Evolutionary conservation across 2,888 invertebrate species (phyloP).

Genomic region (Periphyllus acericola): DNA sequence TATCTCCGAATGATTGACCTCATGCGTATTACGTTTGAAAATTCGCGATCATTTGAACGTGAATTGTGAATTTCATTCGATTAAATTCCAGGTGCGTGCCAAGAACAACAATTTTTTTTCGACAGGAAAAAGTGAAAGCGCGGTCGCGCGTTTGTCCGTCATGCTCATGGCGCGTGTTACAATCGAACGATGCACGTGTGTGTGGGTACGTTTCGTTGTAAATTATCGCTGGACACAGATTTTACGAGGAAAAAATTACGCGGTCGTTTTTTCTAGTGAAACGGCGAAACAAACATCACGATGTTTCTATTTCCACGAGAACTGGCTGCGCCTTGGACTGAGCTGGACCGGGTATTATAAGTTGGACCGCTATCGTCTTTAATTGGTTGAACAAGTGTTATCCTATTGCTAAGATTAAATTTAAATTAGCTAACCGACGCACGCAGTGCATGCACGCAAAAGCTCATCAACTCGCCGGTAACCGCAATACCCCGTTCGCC

Average conservation of each 20-base stretch:
- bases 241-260: background rate
- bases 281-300: background rate
- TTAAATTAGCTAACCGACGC: constrained; percentile 46
- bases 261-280: too few relatives aligned
- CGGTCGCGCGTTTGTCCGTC: background rate
- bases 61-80: background rate
- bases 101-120: background rate
- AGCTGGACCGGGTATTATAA: background rate
- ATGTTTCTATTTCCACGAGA: background rate
- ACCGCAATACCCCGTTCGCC: constrained; percentile 44
- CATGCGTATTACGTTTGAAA: background rate
- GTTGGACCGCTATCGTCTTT: constrained; percentile 32
- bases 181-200: too few relatives aligned
- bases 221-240: background rate
- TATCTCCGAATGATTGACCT: background rate
- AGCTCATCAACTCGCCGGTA: constrained; percentile 36
- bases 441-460: constrained; percentile 26
- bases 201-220: background rate
- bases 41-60: background rate
- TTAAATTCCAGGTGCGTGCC: background rate
- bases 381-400: constrained; percentile 29
- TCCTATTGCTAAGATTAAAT: constrained; percentile 34
- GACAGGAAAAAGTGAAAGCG: background rate
- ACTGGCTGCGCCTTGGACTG: background rate
- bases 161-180: too few relatives aligned